A percentile compares a stretch with the other conserved stretches of the same genome.
Conservation (phyloP, 2,797 vertebrate genomes). For the Smutsia temminckii region DNA sequence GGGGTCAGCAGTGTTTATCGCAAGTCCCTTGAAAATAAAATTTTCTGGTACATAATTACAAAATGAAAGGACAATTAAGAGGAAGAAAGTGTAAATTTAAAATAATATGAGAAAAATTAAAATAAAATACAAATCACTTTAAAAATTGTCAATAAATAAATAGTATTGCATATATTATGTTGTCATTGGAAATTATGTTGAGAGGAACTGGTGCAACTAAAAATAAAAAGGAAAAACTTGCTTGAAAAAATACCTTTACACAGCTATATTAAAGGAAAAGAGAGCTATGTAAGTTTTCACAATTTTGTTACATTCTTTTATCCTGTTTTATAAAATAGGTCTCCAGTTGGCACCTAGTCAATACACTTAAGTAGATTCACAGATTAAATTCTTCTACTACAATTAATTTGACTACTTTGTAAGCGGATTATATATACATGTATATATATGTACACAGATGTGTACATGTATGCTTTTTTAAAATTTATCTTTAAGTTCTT, state of each 20-base stretch:
- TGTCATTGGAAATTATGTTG: neutral
- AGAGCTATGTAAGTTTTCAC: neutral
- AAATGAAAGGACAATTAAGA: neutral
- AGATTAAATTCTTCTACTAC: neutral
- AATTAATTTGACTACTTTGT: slow-evolving; percentile 3
- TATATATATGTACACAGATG: neutral
- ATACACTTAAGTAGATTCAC: neutral
- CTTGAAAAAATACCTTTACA: neutral
- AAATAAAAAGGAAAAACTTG: neutral
- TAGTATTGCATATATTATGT: neutral
- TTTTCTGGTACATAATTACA: neutral
- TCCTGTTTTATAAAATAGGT: neutral
- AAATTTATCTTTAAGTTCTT: neutral
- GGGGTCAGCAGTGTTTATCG: neutral
- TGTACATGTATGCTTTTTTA: neutral
- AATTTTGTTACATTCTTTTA: neutral
- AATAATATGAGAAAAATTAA: neutral
- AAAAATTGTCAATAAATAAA: neutral
- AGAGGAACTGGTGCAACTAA: neutral
- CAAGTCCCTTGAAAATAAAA: neutral
- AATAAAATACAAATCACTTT: neutral
- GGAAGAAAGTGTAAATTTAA: neutral
- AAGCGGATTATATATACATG: neutral
- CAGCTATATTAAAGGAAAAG: neutral
- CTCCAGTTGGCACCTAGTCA: neutral